phyloP scores from a whole-genome alignment of 2,888 invertebrate species.

The Panzeria rudis region DNA sequence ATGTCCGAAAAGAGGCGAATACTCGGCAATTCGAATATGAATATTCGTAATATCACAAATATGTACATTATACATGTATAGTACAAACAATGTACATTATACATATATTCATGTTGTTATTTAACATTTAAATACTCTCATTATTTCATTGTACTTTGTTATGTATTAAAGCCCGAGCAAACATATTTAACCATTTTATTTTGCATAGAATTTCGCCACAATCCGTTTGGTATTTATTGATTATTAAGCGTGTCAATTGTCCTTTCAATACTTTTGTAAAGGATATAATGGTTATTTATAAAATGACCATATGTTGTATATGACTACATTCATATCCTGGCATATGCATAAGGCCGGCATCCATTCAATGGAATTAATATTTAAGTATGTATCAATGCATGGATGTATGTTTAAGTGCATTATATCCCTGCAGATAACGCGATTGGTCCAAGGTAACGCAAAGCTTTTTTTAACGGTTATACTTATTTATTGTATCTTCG shows the following conservation, averaged over 20 bases:
- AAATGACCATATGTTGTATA: conserved; percentile 17
- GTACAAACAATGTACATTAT: too few relatives aligned
- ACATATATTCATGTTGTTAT: too few relatives aligned
- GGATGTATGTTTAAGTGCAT: neutral
- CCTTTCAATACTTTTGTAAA: conserved; percentile 17
- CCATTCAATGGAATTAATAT: conserved; percentile 30
- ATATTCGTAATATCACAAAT: too few relatives aligned
- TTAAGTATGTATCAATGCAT: neutral
- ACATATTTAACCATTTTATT: conserved; percentile 2
- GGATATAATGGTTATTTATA: conserved; percentile 34
- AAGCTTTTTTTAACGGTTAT: too few relatives aligned
- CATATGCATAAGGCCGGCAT: conserved; percentile 7
- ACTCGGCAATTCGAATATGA: too few relatives aligned
- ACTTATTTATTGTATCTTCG: too few relatives aligned
- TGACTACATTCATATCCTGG: neutral
- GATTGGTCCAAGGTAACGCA: too few relatives aligned
- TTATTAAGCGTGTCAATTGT: conserved; percentile 45
- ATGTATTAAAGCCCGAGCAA: neutral
- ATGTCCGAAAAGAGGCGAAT: too few relatives aligned
- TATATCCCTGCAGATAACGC: too few relatives aligned
- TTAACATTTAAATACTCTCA: too few relatives aligned
- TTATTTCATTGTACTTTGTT: neutral
- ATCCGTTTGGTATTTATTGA: conserved; percentile 40
- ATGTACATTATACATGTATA: too few relatives aligned
- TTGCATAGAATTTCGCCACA: conserved; percentile 14